These are phyloP conservation scores for Caretta caretta DNA, from an alignment of 2,113 vertebrate genomes.

Conservation along the genomic window DNA sequence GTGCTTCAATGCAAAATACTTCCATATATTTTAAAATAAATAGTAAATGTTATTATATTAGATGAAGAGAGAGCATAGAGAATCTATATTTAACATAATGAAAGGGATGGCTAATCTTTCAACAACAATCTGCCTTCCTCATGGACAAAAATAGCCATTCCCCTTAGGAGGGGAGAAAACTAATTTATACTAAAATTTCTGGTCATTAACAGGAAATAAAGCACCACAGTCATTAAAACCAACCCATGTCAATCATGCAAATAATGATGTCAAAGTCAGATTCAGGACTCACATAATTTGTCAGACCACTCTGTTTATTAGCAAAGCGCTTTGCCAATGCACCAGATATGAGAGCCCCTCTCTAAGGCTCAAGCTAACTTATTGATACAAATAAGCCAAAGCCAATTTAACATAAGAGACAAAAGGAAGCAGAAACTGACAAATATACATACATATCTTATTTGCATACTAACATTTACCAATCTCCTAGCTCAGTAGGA, in stretches of 20 bases:
- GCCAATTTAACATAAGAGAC: no score
- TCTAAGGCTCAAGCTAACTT: no score
- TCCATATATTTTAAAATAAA: conserved; percentile 41
- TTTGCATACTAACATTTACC: no score
- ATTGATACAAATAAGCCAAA: no score
- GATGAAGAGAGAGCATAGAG: not conserved
- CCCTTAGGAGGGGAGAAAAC: not conserved
- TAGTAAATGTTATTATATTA: conserved; percentile 20
- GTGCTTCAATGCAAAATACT: conserved; percentile 22
- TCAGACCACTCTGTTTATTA: no score
- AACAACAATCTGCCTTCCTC: not conserved
- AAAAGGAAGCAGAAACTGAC: no score
- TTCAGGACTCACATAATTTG: no score
- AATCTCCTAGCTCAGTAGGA: no score
- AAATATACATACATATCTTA: no score
- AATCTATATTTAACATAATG: conserved; percentile 23
- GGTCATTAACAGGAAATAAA: not conserved
- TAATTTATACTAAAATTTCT: conserved; percentile 30
- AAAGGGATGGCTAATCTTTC: conserved; percentile 26
- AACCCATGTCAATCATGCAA: not conserved
- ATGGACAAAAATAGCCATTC: not conserved
- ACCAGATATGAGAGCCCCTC: no score
- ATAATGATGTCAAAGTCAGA: not conserved
- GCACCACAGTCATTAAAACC: not conserved
- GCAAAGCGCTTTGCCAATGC: no score